phyloP scores from a whole-genome alignment of 2,888 invertebrate genomes.

The Sesia bembeciformis region DNA sequence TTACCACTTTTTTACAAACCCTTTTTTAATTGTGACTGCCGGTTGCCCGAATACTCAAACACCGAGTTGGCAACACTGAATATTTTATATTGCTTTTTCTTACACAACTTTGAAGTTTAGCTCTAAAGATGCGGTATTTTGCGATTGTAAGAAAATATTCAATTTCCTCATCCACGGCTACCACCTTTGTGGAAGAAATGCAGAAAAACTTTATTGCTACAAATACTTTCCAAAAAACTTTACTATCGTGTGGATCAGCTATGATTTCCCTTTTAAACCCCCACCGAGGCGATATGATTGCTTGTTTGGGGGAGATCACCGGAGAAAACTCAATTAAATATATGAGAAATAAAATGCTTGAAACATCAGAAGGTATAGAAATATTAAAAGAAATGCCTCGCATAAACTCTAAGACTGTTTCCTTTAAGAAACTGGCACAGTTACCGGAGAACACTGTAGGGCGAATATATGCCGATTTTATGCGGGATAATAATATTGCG shows the following conservation, averaged over 20 bases:
- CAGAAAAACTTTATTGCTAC: conserved; percentile 77
- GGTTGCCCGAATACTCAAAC: no score
- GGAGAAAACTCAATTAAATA: conserved; percentile 80
- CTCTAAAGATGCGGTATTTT: no score
- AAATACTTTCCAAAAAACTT: conserved; percentile 81
- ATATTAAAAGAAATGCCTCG: conserved; percentile 87
- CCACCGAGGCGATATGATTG: conserved; percentile 90
- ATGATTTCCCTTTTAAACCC: conserved; percentile 88
- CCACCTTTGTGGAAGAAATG: conserved; percentile 76
- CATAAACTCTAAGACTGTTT: conserved; percentile 88
- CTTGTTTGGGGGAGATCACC: conserved; percentile 94
- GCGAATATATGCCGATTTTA: conserved; percentile 87
- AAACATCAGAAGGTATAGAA: conserved; percentile 82
- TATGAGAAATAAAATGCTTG: conserved; percentile 84
- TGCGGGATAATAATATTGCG: conserved; percentile 88
- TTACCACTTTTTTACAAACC: no score
- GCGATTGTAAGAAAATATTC: conserved; percentile 19
- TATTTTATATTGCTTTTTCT: no score
- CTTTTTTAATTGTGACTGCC: no score
- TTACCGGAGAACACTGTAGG: conserved; percentile 90
- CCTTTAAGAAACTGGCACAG: conserved; percentile 79
- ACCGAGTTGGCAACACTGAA: no score
- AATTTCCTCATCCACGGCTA: conserved; percentile 10
- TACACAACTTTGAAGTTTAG: no score
- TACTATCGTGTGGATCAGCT: conserved; percentile 92